Conservation (phyloP, 1,140 invertebrate species). For the Camponotus vicinus region DNA sequence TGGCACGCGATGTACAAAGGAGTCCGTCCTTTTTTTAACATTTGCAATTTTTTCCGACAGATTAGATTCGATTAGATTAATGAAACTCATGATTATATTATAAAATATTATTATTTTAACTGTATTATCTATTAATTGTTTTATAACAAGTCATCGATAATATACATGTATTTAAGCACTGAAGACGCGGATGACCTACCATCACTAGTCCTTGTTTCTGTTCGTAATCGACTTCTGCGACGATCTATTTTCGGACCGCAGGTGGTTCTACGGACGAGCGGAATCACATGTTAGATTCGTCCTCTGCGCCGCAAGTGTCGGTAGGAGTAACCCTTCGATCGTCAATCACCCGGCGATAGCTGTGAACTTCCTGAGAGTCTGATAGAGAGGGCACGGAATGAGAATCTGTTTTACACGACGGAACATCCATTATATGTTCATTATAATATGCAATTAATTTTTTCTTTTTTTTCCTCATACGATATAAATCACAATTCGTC, state of each 20-base stretch:
- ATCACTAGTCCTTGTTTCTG: background rate
- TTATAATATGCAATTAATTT: conserved; percentile 49
- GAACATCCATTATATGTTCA: conserved; percentile 47
- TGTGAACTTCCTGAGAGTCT: conserved; percentile 60
- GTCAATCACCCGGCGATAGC: conserved; percentile 66
- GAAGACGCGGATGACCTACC: background rate
- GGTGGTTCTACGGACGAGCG: conserved; percentile 64
- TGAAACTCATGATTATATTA: background rate
- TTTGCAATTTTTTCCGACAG: background rate
- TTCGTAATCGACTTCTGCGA: conserved; percentile 22
- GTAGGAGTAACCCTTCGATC: conserved; percentile 68
- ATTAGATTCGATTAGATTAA: background rate
- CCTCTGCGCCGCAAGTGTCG: conserved; percentile 68
- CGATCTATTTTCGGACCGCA: conserved; percentile 69
- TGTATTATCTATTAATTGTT: background rate
- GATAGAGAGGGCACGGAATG: conserved; percentile 30
- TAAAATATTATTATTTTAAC: background rate
- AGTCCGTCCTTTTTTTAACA: background rate
- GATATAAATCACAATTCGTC: background rate
- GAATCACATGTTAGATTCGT: conserved; percentile 64
- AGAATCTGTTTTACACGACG: conserved; percentile 46
- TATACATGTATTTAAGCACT: background rate
- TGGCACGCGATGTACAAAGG: background rate
- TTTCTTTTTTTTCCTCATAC: background rate
- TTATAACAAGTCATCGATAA: background rate